A percentile compares a stretch with the other conserved stretches of the same genome.
These are phyloP conservation scores for Chymomyza procnemis DNA, from an alignment of 2,888 invertebrate species.

Conservation along the genomic window DNA sequence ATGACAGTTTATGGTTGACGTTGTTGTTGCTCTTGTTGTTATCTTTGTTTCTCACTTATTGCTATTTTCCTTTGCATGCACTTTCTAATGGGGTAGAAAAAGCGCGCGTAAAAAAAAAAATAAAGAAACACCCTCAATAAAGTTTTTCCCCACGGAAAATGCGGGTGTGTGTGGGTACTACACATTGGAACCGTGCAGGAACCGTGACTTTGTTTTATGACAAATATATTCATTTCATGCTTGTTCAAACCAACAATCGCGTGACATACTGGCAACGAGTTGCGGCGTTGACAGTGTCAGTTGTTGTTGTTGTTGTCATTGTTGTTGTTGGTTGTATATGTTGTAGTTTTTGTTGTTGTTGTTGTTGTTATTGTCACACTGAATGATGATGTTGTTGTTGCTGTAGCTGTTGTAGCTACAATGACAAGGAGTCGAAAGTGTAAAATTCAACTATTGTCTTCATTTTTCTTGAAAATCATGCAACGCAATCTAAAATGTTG, in stretches of 20 bases:
- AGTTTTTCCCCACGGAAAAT: conserved; percentile 19
- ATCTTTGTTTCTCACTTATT: conserved; percentile 19
- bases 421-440: conserved; percentile 50
- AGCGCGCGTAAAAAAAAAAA: background rate
- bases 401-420: conserved; percentile 2
- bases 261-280: conserved; percentile 56
- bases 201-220: conserved; percentile 61
- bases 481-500: conserved; percentile 68
- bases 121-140: background rate
- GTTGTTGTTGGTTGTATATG: conserved; percentile 26
- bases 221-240: conserved; percentile 70
- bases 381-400: conserved; percentile 1
- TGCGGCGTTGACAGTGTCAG: background rate
- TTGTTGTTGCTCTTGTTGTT: background rate
- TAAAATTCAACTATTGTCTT: conserved; percentile 68
- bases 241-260: conserved; percentile 64
- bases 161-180: background rate
- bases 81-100: conserved; percentile 48
- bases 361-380: conserved; percentile 5
- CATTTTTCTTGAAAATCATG: conserved; percentile 73
- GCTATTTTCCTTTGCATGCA: conserved; percentile 16
- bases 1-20: background rate
- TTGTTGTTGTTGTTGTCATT: conserved; percentile 26
- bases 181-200: background rate
- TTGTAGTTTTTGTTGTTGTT: conserved; percentile 27